Conservation (phyloP, 2,113 vertebrate genomes). For the Coregonus clupeaformis region DNA sequence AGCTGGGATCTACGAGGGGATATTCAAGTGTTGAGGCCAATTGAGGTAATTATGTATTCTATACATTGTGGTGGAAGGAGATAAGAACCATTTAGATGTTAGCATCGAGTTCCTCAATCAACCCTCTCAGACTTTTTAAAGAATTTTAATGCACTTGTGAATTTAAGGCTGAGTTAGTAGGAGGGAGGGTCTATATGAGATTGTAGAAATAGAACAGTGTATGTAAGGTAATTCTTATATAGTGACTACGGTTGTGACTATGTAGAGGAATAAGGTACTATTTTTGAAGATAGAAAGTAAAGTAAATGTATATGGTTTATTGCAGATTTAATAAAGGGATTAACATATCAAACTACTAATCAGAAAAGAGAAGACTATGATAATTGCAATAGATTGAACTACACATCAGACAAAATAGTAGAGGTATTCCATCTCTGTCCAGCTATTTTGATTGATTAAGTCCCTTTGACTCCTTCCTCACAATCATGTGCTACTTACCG, state of each 20-base stretch:
- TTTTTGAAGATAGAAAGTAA: too few species aligned
- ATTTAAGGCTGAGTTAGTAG: neutral
- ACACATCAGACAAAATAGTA: too few species aligned
- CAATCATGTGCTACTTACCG: too few species aligned
- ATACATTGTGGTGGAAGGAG: neutral
- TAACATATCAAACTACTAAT: too few species aligned
- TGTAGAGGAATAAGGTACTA: too few species aligned
- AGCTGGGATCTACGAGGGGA: too few species aligned
- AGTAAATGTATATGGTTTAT: too few species aligned
- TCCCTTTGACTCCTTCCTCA: neutral
- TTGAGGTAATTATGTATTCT: neutral
- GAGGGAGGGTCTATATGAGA: neutral
- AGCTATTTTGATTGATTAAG: neutral
- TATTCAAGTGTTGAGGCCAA: too few species aligned
- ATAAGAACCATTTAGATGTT: neutral
- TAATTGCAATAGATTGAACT: neutral
- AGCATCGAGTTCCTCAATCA: neutral
- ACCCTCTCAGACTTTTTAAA: neutral
- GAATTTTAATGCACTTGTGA: slow-evolving; percentile 7
- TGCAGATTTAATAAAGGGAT: too few species aligned
- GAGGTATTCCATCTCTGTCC: neutral
- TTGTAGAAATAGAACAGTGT: too few species aligned
- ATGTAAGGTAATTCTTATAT: too few species aligned
- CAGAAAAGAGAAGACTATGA: neutral
- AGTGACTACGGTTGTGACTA: too few species aligned